Evolutionary conservation across 2,113 vertebrate genomes (phyloP).

Genomic region (Progne subis): DNA sequence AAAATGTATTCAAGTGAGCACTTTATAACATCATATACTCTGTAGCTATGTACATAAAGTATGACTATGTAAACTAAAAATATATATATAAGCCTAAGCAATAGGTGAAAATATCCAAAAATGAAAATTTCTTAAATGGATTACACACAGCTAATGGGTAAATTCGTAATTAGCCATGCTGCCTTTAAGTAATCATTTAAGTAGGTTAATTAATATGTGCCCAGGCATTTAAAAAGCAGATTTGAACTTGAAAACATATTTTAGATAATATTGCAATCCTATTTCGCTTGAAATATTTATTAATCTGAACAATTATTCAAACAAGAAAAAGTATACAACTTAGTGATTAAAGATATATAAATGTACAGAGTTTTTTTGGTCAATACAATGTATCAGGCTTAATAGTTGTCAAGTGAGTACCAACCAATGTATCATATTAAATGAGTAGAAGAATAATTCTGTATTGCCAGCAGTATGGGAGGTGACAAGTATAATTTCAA

Average conservation of each 20-base stretch:
- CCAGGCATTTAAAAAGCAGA: not conserved
- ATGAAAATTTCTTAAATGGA: not conserved
- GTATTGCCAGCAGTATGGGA: not conserved
- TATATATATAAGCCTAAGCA: not conserved
- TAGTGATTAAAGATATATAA: not conserved
- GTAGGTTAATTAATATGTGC: not conserved
- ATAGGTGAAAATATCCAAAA: not conserved
- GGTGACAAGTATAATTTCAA: not conserved
- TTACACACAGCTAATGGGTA: not conserved
- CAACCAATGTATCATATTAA: not conserved
- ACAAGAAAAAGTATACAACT: not conserved
- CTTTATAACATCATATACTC: not conserved
- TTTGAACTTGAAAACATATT: not conserved
- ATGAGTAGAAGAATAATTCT: not conserved
- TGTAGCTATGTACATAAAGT: not conserved
- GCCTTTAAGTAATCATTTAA: not conserved
- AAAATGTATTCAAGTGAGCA: not conserved
- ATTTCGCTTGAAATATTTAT: conserved; percentile 10
- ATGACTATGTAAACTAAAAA: not conserved
- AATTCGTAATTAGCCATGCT: not conserved
- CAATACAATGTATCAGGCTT: not conserved
- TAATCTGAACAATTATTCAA: not conserved
- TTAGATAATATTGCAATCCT: not conserved
- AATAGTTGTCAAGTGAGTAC: not conserved
- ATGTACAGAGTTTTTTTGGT: not conserved